phyloP scores from a whole-genome alignment of 2,113 vertebrate species.

The Variabilichromis moorii region DNA sequence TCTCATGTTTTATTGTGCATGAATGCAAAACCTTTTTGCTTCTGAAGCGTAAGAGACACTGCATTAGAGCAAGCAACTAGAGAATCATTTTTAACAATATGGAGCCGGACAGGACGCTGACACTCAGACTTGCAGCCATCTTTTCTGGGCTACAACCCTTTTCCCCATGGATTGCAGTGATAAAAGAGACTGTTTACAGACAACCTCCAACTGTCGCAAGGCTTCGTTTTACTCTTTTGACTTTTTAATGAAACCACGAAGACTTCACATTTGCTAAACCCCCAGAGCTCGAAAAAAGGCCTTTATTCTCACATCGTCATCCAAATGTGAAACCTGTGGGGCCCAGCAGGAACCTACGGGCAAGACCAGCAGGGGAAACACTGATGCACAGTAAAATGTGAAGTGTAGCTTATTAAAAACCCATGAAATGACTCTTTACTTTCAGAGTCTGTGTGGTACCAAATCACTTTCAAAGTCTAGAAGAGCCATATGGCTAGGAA shows the following conservation, averaged over 20 bases:
- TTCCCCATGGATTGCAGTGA: not conserved
- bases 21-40: fast-evolving
- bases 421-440: not conserved
- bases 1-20: not conserved
- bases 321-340: not conserved
- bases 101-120: not conserved
- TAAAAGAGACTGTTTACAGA: not conserved
- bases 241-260: not conserved
- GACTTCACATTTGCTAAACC: not conserved
- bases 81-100: not conserved
- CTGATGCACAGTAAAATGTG: not conserved
- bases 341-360: not conserved
- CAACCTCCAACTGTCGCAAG: not conserved
- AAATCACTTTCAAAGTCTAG: not conserved
- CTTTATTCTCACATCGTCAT: not conserved
- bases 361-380: not conserved
- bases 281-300: not conserved
- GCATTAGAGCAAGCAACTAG: not conserved
- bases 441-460: not conserved
- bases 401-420: not conserved
- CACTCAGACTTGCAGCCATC: not conserved
- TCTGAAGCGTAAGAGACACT: not conserved
- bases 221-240: not conserved
- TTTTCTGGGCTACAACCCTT: not conserved
- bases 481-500: not conserved